These are phyloP conservation scores for Chrysochloris asiatica DNA, from an alignment of 2,113 vertebrate genomes.

Conservation along the genomic window DNA sequence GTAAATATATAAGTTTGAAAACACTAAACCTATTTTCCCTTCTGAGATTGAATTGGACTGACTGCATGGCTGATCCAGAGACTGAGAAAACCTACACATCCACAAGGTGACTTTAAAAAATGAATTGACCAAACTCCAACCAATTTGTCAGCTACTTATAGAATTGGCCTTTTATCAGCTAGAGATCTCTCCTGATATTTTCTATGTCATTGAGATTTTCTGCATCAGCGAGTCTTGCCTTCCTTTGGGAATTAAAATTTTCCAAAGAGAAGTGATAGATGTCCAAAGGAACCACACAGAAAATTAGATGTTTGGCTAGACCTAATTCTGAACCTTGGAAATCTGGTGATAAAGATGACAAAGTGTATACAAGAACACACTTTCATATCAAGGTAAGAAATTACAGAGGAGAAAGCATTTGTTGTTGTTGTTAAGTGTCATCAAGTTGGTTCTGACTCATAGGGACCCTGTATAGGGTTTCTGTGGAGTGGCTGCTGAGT, in stretches of 20 bases:
- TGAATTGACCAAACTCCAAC: background rate
- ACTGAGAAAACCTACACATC: conserved; percentile 14
- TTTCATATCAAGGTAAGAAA: background rate
- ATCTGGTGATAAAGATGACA: background rate
- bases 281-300: background rate
- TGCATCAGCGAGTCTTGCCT: conserved; percentile 27
- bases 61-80: conserved; percentile 46
- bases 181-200: background rate
- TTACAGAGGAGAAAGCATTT: background rate
- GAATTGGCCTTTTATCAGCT: conserved; percentile 13
- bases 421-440: too few relatives aligned
- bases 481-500: too few relatives aligned
- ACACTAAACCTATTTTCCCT: background rate
- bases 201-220: conserved; percentile 9
- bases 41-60: conserved; percentile 38
- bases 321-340: background rate
- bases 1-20: conserved; percentile 20
- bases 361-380: background rate
- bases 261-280: conserved; percentile 29
- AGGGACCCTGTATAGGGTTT: too few relatives aligned
- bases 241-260: conserved; percentile 30
- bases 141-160: conserved; percentile 57
- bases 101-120: conserved; percentile 39
- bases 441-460: too few relatives aligned
- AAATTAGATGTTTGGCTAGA: background rate